Base-by-base conservation (phyloP, 2,113 vertebrate genomes). In the Entomyzon cyanotis region DNA sequence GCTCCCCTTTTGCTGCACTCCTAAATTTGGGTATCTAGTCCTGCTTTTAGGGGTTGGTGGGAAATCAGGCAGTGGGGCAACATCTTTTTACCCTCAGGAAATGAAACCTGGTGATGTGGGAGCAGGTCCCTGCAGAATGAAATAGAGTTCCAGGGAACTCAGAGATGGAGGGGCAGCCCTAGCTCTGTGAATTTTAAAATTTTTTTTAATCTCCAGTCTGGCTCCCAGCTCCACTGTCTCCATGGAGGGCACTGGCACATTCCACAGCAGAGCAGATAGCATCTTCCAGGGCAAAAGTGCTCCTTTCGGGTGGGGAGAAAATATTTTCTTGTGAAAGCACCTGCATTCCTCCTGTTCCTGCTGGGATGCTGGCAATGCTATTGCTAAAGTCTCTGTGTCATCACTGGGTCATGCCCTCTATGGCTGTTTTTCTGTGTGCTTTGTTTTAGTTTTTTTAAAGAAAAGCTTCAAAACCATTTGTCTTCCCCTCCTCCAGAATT, bases 331-430 rank as follows among this genome's bases (percentile, higher is more conserved):
- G 7, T 37, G 91, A 93, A 92, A 95, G 18, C 10, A 13, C 2
- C 67, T 46, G 64, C 74, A 84, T 97, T 96, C 93, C 91, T 97
- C 30, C 62, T 63, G 44, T 7, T 75, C 52, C 73, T 82, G 60
- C 91, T 0, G 69, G 60, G 83, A 44, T 46, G 14, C 8, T 18
- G 79, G 50, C 25, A n/a, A 93, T 27, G 79, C 70, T 8, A 2
- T 58, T 80, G 82, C 94, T 90, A 30, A 56, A 92, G 84, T 84
- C 84, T 56, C 58, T 1, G 11, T 47, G 83, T 62, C 23, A 5
- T 77, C 71, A 28, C 33, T 6, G 31, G 89, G 95, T 96, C 82
- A 22, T 83, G 90, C 53, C 90, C 85, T 93, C 62, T 25, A 3
- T 3, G n/a, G 28, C 16, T 70, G 37, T 24, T 65, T 73, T 50